phyloP scores from a whole-genome alignment of 2,797 vertebrate genomes.

The Mus minutoides region DNA sequence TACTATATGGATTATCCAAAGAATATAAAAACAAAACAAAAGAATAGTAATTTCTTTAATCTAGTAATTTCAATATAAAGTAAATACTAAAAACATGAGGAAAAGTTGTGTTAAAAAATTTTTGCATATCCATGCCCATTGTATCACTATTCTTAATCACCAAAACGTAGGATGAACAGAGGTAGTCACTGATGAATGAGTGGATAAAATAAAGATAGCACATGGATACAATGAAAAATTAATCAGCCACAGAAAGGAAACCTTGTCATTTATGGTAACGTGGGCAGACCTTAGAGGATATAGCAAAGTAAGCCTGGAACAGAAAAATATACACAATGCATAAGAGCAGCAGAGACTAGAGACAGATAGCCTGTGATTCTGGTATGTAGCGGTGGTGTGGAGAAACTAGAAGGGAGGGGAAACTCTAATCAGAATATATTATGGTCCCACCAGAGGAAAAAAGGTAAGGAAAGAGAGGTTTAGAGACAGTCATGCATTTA shows the following conservation, averaged over 20 bases:
- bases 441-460: not conserved
- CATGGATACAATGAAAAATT: not conserved
- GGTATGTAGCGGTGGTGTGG: not conserved
- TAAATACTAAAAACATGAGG: not conserved
- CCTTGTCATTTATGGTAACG: not conserved
- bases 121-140: accelerated
- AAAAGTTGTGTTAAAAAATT: too few relatives aligned
- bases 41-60: not conserved
- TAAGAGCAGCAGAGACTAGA: not conserved
- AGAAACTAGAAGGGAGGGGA: not conserved
- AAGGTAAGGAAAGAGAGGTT: not conserved
- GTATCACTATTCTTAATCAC: not conserved
- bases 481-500: not conserved
- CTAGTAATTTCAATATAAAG: not conserved
- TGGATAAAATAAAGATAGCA: not conserved
- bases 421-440: not conserved
- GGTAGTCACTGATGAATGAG: not conserved
- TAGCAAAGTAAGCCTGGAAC: too few relatives aligned
- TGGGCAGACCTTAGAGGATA: not conserved
- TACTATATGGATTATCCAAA: not conserved
- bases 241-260: not conserved
- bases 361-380: not conserved
- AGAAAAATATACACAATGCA: too few relatives aligned
- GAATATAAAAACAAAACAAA: not conserved
- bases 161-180: not conserved